Evolutionary conservation across 2,113 vertebrate species (phyloP).

Genomic region (Mola mola): DNA sequence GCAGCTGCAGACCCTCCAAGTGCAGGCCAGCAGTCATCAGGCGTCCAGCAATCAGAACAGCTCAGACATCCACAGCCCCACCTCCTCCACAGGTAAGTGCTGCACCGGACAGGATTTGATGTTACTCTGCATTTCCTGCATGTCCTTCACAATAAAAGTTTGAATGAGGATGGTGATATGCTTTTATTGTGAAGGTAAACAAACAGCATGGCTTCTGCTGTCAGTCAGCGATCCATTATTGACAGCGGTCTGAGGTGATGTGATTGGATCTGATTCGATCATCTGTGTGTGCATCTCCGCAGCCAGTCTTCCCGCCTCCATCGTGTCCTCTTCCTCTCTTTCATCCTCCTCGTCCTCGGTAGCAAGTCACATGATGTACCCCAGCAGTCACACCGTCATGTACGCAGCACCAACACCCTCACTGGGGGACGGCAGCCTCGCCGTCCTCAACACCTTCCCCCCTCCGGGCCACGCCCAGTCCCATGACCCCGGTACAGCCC

Average conservation of each 20-base stretch:
- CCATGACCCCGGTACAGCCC: slow-evolving; percentile 71
- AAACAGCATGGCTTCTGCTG: too few species aligned
- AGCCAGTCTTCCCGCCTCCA: slow-evolving; percentile 88
- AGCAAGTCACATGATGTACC: slow-evolving; percentile 95
- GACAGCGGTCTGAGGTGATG: too few species aligned
- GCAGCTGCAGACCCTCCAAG: slow-evolving; percentile 91
- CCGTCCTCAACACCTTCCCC: slow-evolving; percentile 93
- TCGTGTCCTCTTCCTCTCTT: slow-evolving; percentile 88
- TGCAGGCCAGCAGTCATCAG: slow-evolving; percentile 87
- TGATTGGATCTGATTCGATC: slow-evolving; percentile 66
- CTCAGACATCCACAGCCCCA: slow-evolving; percentile 88
- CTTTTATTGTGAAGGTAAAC: too few species aligned
- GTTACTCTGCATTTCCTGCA: too few species aligned
- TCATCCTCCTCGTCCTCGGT: slow-evolving; percentile 90
- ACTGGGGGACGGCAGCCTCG: slow-evolving; percentile 87
- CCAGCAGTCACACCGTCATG: slow-evolving; percentile 91
- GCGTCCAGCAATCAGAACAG: slow-evolving; percentile 86
- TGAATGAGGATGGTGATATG: too few species aligned
- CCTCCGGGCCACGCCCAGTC: slow-evolving; percentile 84
- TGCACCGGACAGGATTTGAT: too few species aligned
- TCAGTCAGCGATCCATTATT: too few species aligned
- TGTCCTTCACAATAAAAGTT: too few species aligned
- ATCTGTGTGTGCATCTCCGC: slow-evolving; percentile 44
- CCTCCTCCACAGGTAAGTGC: slow-evolving; percentile 89
- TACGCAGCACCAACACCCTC: slow-evolving; percentile 87